A percentile compares a stretch with the other conserved stretches of the same genome.
phyloP scores from a whole-genome alignment of 2,888 invertebrate species.

The Lathronympha strigana region DNA sequence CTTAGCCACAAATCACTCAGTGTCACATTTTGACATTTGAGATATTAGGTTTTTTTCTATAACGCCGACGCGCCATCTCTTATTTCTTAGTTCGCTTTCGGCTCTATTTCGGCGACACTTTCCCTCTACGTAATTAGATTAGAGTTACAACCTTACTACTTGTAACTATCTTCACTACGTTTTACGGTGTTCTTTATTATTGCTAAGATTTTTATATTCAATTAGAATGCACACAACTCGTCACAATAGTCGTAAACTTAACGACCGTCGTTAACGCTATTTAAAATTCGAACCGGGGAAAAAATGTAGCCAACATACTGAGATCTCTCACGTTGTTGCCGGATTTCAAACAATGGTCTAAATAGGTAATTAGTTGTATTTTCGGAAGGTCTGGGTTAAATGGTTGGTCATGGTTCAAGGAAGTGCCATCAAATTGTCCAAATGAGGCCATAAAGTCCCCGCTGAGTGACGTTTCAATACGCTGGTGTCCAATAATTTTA shows the following conservation, averaged over 20 bases:
- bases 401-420: slow-evolving; percentile 72
- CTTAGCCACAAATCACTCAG: slow-evolving; percentile 85
- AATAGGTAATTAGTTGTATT: slow-evolving; percentile 39
- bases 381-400: slow-evolving; percentile 52
- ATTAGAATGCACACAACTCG: slow-evolving; percentile 69
- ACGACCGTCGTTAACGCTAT: slow-evolving; percentile 65
- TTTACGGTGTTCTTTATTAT: slow-evolving; percentile 30
- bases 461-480: slow-evolving; percentile 74
- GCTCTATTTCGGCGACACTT: slow-evolving; percentile 53
- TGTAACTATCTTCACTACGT: not conserved
- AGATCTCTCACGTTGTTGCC: slow-evolving; percentile 47
- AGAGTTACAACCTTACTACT: not conserved
- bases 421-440: slow-evolving; percentile 73
- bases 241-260: slow-evolving; percentile 72
- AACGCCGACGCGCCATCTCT: slow-evolving; percentile 81
- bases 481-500: slow-evolving; percentile 74
- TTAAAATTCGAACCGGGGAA: slow-evolving; percentile 61
- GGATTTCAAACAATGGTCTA: slow-evolving; percentile 31
- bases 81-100: slow-evolving; percentile 63
- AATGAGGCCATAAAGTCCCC: slow-evolving; percentile 77
- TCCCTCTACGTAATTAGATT: slow-evolving; percentile 42
- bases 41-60: slow-evolving; percentile 85
- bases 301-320: slow-evolving; percentile 51
- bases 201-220: slow-evolving; percentile 53
- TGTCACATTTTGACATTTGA: slow-evolving; percentile 85